Evolutionary conservation across 2,888 invertebrate species (phyloP).

Genomic region (Lasioglossum zephyrum): DNA sequence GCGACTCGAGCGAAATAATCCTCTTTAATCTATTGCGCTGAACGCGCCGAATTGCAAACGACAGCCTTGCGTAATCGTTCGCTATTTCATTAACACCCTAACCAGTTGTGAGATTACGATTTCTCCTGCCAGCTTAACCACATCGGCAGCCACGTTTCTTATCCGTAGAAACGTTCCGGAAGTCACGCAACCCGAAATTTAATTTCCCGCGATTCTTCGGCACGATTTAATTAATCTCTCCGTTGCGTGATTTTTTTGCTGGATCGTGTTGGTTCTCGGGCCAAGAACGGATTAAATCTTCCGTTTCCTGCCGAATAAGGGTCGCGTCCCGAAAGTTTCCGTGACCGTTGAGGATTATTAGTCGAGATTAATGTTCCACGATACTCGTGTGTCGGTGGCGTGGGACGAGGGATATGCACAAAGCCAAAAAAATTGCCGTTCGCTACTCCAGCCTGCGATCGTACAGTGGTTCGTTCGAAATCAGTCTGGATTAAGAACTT

Average conservation of each 20-base stretch:
- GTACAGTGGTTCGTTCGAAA: neutral
- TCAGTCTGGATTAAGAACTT: neutral
- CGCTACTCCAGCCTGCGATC: neutral
- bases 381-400: neutral
- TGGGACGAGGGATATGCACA: neutral
- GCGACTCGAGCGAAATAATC: neutral
- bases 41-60: neutral
- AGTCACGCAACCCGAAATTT: conserved; percentile 49
- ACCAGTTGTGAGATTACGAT: conserved; percentile 8
- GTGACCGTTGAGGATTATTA: neutral
- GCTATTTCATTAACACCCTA: neutral
- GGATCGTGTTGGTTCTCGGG: neutral
- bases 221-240: conserved; percentile 37
- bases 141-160: conserved; percentile 32
- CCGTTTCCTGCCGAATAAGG: neutral
- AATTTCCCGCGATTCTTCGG: conserved; percentile 26
- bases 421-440: neutral
- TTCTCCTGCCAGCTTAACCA: conserved; percentile 11
- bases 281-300: neutral
- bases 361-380: neutral
- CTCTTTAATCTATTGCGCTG: neutral
- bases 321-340: conserved; percentile 1
- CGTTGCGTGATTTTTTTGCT: conserved; percentile 31
- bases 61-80: neutral
- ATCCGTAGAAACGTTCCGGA: conserved; percentile 14